A percentile compares a stretch with the other conserved stretches of the same genome.
phyloP scores from a whole-genome alignment of 2,888 invertebrate genomes.

The Timema cristinae region DNA sequence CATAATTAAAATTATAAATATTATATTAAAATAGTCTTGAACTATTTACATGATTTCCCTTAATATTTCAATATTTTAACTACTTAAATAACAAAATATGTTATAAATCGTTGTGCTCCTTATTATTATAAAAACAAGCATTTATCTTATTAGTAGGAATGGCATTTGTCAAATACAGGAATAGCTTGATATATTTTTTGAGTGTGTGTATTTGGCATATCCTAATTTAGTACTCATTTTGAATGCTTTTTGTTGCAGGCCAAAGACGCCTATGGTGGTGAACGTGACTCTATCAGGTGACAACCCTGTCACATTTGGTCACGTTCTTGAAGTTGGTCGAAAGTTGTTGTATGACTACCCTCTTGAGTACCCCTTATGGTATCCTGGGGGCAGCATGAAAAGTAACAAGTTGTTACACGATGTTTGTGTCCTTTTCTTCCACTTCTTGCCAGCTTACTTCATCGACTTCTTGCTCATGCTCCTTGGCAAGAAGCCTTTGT shows the following conservation, averaged over 20 bases:
- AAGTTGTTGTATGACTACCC: constrained; percentile 44
- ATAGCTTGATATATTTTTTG: neutral
- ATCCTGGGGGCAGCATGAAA: constrained; percentile 37
- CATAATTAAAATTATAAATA: no score
- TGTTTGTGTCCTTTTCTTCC: constrained; percentile 47
- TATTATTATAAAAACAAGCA: neutral
- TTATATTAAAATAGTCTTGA: no score
- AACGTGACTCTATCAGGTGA: constrained; percentile 54
- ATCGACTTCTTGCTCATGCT: constrained; percentile 43
- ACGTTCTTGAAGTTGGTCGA: constrained; percentile 45
- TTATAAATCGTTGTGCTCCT: neutral
- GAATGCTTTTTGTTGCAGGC: constrained; percentile 1
- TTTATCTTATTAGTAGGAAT: neutral
- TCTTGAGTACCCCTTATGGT: constrained; percentile 46
- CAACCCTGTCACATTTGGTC: constrained; percentile 55
- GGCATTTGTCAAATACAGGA: neutral
- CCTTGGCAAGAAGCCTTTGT: constrained; percentile 31
- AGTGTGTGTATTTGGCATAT: neutral
- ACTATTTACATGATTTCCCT: no score
- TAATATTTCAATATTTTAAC: no score
- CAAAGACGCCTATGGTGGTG: constrained; percentile 45
- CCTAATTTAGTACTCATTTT: neutral
- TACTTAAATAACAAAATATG: no score
- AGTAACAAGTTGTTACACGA: constrained; percentile 43
- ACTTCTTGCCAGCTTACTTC: constrained; percentile 51